These are phyloP conservation scores for Hemitrygon akajei DNA, from an alignment of 2,797 vertebrate genomes.

Conservation along the genomic window DNA sequence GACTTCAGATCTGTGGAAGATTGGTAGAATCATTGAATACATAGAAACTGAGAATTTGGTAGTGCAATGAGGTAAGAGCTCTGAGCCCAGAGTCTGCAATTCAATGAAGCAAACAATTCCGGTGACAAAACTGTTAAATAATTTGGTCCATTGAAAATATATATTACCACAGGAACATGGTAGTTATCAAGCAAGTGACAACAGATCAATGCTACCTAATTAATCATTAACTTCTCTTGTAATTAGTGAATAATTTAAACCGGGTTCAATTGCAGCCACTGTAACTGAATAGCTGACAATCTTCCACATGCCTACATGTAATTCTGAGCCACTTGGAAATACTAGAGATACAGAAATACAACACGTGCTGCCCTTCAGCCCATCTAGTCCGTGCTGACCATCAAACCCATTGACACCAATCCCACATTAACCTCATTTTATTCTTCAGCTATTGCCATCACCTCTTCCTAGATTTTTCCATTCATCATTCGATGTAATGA, in stretches of 20 bases:
- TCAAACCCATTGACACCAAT: too few species aligned
- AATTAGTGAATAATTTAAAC: slow-evolving; percentile 23
- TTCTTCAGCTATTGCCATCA: too few species aligned
- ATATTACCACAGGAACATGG: background rate
- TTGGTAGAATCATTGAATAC: too few species aligned
- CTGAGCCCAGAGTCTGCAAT: background rate
- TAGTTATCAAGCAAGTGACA: slow-evolving; percentile 8
- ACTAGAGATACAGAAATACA: too few species aligned
- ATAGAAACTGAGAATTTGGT: background rate
- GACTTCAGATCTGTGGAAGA: too few species aligned
- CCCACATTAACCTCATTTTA: too few species aligned
- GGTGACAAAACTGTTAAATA: slow-evolving; percentile 28
- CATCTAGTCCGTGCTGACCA: too few species aligned
- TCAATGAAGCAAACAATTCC: background rate
- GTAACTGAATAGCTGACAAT: background rate
- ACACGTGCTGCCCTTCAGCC: too few species aligned
- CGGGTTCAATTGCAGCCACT: background rate
- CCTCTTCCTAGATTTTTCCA: too few species aligned
- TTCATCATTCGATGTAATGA: too few species aligned
- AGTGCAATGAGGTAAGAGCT: background rate
- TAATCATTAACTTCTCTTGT: slow-evolving; percentile 30
- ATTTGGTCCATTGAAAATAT: slow-evolving; percentile 16
- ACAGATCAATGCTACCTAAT: slow-evolving; percentile 21
- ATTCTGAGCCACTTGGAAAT: background rate
- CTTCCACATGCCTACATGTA: too few species aligned